phyloP scores from a whole-genome alignment of 37 sponge, comb jelly and placozoan genomes.

The Geodia barretti region DNA sequence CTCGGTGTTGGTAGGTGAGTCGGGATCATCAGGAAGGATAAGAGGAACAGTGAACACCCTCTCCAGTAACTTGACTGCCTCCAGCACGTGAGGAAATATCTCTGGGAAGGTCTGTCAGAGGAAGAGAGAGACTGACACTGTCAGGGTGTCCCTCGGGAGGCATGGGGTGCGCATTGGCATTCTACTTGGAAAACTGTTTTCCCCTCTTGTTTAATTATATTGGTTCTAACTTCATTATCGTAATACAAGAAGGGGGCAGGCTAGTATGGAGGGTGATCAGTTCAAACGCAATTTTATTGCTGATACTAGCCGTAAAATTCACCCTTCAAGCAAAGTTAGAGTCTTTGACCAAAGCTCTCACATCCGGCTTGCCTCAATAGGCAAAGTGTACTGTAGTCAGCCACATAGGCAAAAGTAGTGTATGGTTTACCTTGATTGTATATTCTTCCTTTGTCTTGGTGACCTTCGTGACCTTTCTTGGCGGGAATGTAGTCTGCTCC shows the following conservation, averaged over 20 bases:
- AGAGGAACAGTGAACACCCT: slow-evolving; percentile 20
- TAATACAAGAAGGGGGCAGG: background rate
- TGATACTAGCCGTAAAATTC: too few species aligned
- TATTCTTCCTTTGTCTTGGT: background rate
- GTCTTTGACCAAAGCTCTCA: too few species aligned
- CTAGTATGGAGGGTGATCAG: background rate
- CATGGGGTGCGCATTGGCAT: background rate
- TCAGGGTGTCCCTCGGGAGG: background rate
- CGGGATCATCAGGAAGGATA: too few species aligned
- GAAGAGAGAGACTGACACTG: background rate
- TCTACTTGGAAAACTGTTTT: too few species aligned
- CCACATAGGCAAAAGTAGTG: too few species aligned
- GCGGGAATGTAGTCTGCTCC: background rate
- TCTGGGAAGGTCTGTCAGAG: slow-evolving; percentile 32
- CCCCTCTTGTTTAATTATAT: too few species aligned
- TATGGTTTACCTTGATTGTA: background rate
- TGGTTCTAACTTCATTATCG: too few species aligned
- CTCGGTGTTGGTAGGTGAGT: too few species aligned
- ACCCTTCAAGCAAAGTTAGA: too few species aligned
- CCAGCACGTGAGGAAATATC: slow-evolving; percentile 26
- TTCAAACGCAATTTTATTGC: too few species aligned
- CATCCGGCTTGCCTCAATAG: too few species aligned
- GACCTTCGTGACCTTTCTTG: background rate
- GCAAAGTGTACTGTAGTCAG: too few species aligned
- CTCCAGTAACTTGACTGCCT: slow-evolving; percentile 35